Evolutionary conservation across 2,797 vertebrate species (phyloP).

Genomic region (Gorsachius magnificus): DNA sequence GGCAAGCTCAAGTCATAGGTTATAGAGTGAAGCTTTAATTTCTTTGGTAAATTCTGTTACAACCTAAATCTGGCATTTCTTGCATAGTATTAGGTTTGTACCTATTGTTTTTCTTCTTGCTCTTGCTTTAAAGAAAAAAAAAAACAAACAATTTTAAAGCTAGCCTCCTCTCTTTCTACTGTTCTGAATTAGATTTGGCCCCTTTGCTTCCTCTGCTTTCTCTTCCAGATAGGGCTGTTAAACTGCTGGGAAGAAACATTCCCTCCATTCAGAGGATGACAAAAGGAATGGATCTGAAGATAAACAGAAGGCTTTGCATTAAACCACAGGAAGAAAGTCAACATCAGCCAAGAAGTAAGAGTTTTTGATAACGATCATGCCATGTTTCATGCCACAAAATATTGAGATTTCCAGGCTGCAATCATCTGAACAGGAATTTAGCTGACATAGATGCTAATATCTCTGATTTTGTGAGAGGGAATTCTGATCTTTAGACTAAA

Average conservation of each 20-base stretch:
- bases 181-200: background rate
- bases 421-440: background rate
- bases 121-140: background rate
- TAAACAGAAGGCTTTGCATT: constrained; percentile 76
- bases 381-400: rapidly evolving
- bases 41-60: background rate
- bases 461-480: background rate
- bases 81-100: background rate
- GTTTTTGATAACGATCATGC: background rate
- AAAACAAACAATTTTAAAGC: background rate
- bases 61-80: background rate
- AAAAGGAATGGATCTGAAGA: background rate
- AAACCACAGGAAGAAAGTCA: constrained; percentile 76
- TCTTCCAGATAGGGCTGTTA: constrained; percentile 60
- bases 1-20: background rate
- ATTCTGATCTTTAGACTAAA: background rate
- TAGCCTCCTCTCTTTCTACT: background rate
- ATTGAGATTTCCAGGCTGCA: background rate
- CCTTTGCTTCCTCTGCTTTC: background rate
- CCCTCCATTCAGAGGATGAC: constrained; percentile 2
- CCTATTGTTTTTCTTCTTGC: background rate
- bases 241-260: constrained; percentile 47
- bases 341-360: constrained; percentile 12
- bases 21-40: background rate
- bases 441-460: background rate